These are phyloP conservation scores for Myopa testacea DNA, from an alignment of 2,888 invertebrate genomes.

Conservation along the genomic window DNA sequence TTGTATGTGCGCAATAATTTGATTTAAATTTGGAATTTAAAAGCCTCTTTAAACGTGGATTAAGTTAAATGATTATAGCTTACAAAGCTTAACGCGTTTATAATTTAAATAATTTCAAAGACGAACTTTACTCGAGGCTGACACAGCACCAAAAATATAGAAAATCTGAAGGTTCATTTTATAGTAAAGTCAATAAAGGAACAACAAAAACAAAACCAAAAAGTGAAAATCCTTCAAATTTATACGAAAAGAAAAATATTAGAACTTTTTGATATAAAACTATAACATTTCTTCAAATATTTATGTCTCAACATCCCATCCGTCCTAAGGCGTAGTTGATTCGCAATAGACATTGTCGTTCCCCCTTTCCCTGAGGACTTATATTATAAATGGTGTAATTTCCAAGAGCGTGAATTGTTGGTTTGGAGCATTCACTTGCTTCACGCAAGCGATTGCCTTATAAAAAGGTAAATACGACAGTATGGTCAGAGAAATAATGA, in stretches of 20 bases:
- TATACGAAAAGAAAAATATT: slow-evolving; percentile 14
- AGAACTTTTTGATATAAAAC: not conserved
- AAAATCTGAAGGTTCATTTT: slow-evolving; percentile 26
- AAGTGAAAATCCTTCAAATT: slow-evolving; percentile 14
- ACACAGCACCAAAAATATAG: slow-evolving; percentile 38
- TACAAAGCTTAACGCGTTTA: slow-evolving; percentile 5
- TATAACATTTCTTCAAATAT: slow-evolving; percentile 1
- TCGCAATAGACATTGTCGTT: slow-evolving; percentile 10
- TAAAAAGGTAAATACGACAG: slow-evolving; percentile 30
- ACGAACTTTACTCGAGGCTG: slow-evolving; percentile 36
- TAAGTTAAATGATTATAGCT: no score
- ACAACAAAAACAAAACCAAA: slow-evolving; percentile 23
- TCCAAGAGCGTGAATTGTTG: slow-evolving; percentile 33
- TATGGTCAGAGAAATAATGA: not conserved
- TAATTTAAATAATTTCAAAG: slow-evolving; percentile 23
- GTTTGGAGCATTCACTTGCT: slow-evolving; percentile 21
- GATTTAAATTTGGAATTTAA: not conserved
- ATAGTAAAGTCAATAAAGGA: not conserved
- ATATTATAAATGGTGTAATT: slow-evolving; percentile 4
- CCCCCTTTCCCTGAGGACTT: slow-evolving; percentile 8
- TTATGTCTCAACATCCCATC: slow-evolving; percentile 22
- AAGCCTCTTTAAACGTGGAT: no score
- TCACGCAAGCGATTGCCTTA: slow-evolving; percentile 14
- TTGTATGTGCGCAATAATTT: not conserved
- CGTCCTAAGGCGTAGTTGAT: slow-evolving; percentile 35